Conservation (phyloP, 2,888 invertebrate genomes). For the Euclidia mi region DNA sequence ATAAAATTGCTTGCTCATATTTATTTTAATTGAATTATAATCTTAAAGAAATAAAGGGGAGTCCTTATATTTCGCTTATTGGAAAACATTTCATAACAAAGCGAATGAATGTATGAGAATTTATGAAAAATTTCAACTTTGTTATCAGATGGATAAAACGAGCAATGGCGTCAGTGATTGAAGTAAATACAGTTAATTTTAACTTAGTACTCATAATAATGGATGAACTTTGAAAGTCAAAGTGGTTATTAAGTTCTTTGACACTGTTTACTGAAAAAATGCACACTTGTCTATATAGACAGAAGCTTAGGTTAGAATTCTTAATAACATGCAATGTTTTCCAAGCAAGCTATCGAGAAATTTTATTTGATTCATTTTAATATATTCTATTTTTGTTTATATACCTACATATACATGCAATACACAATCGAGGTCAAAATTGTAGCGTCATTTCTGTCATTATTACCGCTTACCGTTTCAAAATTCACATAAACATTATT, state of each 20-base stretch:
- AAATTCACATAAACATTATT: too few relatives aligned
- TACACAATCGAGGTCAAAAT: too few relatives aligned
- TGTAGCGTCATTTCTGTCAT: too few relatives aligned
- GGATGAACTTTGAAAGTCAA: not conserved
- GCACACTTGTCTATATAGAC: too few relatives aligned
- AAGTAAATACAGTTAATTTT: slow-evolving; percentile 3
- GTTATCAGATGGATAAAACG: not conserved
- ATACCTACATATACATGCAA: too few relatives aligned
- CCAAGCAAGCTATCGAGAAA: too few relatives aligned
- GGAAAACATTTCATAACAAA: slow-evolving; percentile 8
- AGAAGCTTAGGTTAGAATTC: too few relatives aligned
- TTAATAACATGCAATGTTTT: too few relatives aligned
- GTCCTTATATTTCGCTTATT: slow-evolving; percentile 14
- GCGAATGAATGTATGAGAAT: slow-evolving; percentile 7
- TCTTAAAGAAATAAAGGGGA: slow-evolving; percentile 7
- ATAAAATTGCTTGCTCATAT: slow-evolving; percentile 16
- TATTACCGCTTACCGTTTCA: too few relatives aligned
- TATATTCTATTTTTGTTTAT: too few relatives aligned
- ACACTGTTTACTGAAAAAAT: too few relatives aligned
- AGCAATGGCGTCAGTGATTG: slow-evolving; percentile 1
- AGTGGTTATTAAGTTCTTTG: not conserved
- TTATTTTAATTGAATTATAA: slow-evolving; percentile 21
- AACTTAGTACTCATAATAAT: slow-evolving; percentile 1
- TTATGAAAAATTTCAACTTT: slow-evolving; percentile 13
- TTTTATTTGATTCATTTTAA: too few relatives aligned